Base-by-base conservation (phyloP, 2,797 vertebrate genomes). In the Synaphobranchus kaupii region DNA sequence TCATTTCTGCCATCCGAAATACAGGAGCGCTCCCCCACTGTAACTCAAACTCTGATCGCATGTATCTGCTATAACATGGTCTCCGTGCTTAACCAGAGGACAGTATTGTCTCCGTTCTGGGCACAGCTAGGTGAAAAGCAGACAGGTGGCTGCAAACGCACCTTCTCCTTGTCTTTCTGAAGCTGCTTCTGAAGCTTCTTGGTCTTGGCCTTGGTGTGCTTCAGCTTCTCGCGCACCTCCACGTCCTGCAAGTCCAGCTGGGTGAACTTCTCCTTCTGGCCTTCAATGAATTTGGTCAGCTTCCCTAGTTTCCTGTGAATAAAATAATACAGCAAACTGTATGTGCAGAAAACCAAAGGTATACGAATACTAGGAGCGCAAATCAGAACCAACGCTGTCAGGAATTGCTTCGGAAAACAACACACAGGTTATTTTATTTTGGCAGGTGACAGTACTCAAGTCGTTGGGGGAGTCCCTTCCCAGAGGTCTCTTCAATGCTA, bases 151-250 rank as follows among this genome's bases (percentile, higher is more conserved):
- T 34, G 2, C 25, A 2, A 54, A 93, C 85, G 17, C 89, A 99
- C 99, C 98, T 99, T 99, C 91, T 98, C 97, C 92, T 96, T 97
- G 86, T 99, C 98, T 90, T 99, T 99, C 83, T 97, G 96, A 90
- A 99, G 96, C 90, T 99, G 98, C 91, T 98, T 99, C 90, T 97
- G 96, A 87, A 98, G 92, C 89, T 98, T 98, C 94, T 98, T 98
- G 88, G 93, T 95, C 92, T 98, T 99, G 95, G 95, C 97, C 91
- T 97, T 97, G 73, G 93, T 95, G 93, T 99, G 95, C 93, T 99
- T 99, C 87, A 99, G 94, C 90, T 97, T 98, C 94, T 99, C 98
- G n/a, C 98, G 97, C 90, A 96, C 95, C 95, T 98, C 97, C 91
- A 99, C 96, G 85, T 99, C 98, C 92, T 99, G 97, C 93, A 99